Percentiles rank a stretch among this genome's conserved stretches.
Evolutionary conservation across 2,888 invertebrate genomes (phyloP).

Genomic region (Ecliptopera silaceata): DNA sequence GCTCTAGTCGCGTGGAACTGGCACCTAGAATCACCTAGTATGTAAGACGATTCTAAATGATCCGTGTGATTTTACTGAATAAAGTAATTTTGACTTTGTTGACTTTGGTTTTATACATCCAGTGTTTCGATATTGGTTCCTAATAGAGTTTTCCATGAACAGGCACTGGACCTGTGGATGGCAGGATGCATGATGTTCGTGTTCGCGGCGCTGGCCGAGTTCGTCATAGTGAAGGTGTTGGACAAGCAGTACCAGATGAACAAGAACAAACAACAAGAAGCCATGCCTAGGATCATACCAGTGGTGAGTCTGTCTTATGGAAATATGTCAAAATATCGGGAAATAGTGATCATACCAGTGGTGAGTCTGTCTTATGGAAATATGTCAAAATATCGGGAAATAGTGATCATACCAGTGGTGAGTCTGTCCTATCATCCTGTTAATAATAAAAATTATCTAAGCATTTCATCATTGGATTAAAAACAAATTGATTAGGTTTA

Average conservation of each 20-base stretch:
- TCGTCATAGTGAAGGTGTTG: conserved; percentile 91
- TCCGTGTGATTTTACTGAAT: too few species aligned
- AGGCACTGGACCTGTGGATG: conserved; percentile 95
- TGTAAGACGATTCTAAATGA: too few species aligned
- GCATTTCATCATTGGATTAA: too few species aligned
- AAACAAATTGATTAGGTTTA: too few species aligned
- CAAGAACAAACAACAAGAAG: conserved; percentile 81
- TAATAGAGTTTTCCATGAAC: conserved; percentile 7
- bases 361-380: conserved; percentile 51
- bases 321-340: neutral
- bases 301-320: conserved; percentile 61
- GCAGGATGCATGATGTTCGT: conserved; percentile 94
- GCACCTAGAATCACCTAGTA: too few species aligned
- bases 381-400: neutral
- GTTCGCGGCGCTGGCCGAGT: conserved; percentile 92
- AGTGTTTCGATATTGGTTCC: too few species aligned
- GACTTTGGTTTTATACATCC: too few species aligned
- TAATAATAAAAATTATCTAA: too few species aligned
- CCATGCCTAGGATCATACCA: conserved; percentile 78
- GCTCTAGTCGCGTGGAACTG: too few species aligned
- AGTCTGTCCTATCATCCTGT: conserved; percentile 41
- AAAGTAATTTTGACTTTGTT: too few species aligned
- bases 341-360: conserved; percentile 80
- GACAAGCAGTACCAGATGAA: conserved; percentile 88
- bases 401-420: conserved; percentile 80